A percentile compares a stretch with the other conserved stretches of the same genome.
Evolutionary conservation across 2,888 invertebrate genomes (phyloP).

Genomic region (Eubasilissa splendida): DNA sequence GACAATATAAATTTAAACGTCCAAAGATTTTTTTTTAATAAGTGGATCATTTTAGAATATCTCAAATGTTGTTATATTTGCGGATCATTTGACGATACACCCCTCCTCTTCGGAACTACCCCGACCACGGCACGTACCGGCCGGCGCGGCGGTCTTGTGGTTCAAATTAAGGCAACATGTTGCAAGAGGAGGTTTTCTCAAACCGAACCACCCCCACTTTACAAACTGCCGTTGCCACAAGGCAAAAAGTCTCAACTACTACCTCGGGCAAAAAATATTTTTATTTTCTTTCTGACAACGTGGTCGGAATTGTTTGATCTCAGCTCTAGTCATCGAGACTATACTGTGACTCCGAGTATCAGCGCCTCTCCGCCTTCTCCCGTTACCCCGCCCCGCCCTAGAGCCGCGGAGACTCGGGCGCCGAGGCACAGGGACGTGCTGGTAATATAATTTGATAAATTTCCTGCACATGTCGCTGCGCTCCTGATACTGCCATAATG

Average conservation of each 20-base stretch:
- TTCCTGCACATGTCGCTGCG: conserved; percentile 53
- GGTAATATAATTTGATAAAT: conserved; percentile 56
- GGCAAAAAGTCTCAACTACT: not conserved
- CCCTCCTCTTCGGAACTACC: not conserved
- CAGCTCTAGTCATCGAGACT: not conserved
- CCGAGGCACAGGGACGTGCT: conserved; percentile 42
- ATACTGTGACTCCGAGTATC: conserved; percentile 1
- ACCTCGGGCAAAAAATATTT: too few species aligned
- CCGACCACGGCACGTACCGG: conserved; percentile 44
- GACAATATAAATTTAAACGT: not conserved
- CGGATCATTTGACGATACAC: conserved; percentile 43
- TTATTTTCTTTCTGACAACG: not conserved
- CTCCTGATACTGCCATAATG: conserved; percentile 48
- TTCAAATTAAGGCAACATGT: conserved; percentile 58
- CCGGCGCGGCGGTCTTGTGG: conserved; percentile 49
- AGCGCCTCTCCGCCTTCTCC: not conserved
- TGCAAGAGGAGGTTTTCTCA: conserved; percentile 48
- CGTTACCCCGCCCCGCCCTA: not conserved
- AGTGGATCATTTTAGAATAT: conserved; percentile 24
- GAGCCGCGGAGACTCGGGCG: conserved; percentile 12
- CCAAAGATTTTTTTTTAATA: conserved; percentile 21
- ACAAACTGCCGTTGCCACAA: not conserved
- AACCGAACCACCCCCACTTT: conserved; percentile 24
- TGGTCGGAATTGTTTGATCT: not conserved
- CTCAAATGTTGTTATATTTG: conserved; percentile 39